Percentiles rank a stretch among this genome's conserved stretches.
These are phyloP conservation scores for Coreoperca whiteheadi DNA, from an alignment of 2,113 vertebrate species.

Conservation along the genomic window DNA sequence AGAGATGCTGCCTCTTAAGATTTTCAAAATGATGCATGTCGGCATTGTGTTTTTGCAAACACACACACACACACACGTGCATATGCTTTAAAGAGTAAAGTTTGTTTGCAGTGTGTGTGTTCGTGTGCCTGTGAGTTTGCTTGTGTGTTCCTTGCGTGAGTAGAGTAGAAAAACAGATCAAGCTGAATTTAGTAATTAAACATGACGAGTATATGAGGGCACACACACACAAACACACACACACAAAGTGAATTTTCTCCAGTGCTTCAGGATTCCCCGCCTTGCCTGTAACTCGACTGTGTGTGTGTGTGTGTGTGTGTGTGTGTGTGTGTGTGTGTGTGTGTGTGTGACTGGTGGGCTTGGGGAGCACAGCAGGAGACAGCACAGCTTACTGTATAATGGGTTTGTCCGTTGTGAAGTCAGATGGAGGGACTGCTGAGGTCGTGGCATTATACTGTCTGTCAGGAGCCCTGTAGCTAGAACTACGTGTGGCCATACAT, in stretches of 20 bases:
- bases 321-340: not conserved
- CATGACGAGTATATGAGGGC: slow-evolving; percentile 28
- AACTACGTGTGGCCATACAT: not conserved
- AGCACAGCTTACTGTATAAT: slow-evolving; percentile 10
- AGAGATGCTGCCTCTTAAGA: not conserved
- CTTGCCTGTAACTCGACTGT: not conserved
- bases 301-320: not conserved
- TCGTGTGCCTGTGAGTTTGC: slow-evolving; percentile 1
- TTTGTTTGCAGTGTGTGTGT: slow-evolving; percentile 17
- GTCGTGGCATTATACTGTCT: not conserved
- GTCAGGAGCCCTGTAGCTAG: not conserved
- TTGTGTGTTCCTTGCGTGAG: slow-evolving; percentile 21
- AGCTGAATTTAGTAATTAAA: slow-evolving; percentile 38
- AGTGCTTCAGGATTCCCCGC: not conserved
- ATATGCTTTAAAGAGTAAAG: not conserved
- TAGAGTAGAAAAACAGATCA: slow-evolving; percentile 42
- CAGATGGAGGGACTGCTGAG: not conserved
- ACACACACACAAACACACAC: not conserved
- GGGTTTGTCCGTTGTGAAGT: slow-evolving; percentile 11
- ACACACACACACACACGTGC: not conserved
- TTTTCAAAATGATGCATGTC: not conserved
- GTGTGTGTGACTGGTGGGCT: not conserved
- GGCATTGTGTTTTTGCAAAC: not conserved
- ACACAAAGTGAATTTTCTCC: not conserved
- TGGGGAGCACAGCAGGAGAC: slow-evolving; percentile 5